Conservation (phyloP, 2,797 vertebrate species). For the Fundulus diaphanus region DNA sequence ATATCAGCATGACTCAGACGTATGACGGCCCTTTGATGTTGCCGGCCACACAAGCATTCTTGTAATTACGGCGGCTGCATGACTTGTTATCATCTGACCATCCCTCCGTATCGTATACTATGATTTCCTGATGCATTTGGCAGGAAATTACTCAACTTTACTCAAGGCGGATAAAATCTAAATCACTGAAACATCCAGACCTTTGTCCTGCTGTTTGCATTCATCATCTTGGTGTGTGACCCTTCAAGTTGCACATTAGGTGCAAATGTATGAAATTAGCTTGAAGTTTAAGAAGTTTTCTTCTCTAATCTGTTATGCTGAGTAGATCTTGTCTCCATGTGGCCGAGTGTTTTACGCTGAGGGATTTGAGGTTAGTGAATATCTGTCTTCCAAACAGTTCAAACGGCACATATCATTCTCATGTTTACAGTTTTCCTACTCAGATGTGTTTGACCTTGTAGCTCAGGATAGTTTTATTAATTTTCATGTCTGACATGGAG, state of each 20-base stretch:
- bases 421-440: neutral
- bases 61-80: slow-evolving; percentile 9
- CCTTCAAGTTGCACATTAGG: neutral
- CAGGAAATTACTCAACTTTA: slow-evolving; percentile 24
- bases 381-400: neutral
- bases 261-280: neutral
- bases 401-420: neutral
- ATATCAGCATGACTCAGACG: slow-evolving; percentile 41
- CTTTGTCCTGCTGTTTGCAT: neutral
- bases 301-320: neutral
- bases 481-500: neutral
- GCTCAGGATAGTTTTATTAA: neutral
- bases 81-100: slow-evolving; percentile 25
- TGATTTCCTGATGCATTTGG: slow-evolving; percentile 15
- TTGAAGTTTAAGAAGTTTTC: neutral
- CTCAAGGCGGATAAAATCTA: neutral
- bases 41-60: neutral
- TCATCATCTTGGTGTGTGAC: neutral
- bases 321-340: neutral
- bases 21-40: slow-evolving; percentile 25
- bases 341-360: neutral
- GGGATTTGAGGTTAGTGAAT: neutral
- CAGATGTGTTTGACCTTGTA: neutral
- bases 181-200: neutral
- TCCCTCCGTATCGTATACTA: slow-evolving; percentile 34